Conservation (phyloP, 1,140 invertebrate species). For the Calliopsis andreniformis region DNA sequence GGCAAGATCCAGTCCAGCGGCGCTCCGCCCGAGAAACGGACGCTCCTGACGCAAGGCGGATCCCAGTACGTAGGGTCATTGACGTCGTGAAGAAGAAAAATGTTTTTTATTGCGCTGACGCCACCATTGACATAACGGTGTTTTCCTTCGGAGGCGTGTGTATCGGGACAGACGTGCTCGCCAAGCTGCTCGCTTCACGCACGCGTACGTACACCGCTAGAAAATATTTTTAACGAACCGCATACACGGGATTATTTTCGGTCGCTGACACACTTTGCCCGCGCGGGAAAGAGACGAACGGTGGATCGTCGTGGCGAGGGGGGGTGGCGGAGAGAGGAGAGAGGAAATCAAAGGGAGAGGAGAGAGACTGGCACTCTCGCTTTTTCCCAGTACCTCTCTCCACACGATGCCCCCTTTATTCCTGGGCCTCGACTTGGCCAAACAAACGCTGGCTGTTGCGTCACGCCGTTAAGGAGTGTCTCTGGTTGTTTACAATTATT, state of each 20-base stretch:
- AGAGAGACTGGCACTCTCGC: slow-evolving; percentile 24
- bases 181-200: background rate
- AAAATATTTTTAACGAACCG: slow-evolving; percentile 41
- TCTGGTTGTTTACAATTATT: slow-evolving; percentile 30
- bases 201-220: background rate
- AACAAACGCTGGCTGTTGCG: slow-evolving; percentile 15
- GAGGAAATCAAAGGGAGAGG: slow-evolving; percentile 12
- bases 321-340: background rate
- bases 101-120: slow-evolving; percentile 15
- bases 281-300: background rate
- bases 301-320: background rate
- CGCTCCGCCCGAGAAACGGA: background rate
- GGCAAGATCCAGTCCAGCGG: background rate
- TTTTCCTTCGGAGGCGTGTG: background rate
- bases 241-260: slow-evolving; percentile 30
- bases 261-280: slow-evolving; percentile 37
- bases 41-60: slow-evolving; percentile 10
- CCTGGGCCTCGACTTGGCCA: slow-evolving; percentile 2
- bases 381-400: slow-evolving; percentile 24
- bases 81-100: slow-evolving; percentile 18
- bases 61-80: slow-evolving; percentile 6
- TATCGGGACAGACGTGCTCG: background rate
- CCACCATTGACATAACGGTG: slow-evolving; percentile 29
- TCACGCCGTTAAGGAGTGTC: slow-evolving; percentile 12
- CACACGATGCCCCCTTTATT: slow-evolving; percentile 2